These are phyloP conservation scores for Pelagia noctiluca DNA, from an alignment of 30 jellyfish, hydroid and myxozoan genomes.

Conservation along the genomic window DNA sequence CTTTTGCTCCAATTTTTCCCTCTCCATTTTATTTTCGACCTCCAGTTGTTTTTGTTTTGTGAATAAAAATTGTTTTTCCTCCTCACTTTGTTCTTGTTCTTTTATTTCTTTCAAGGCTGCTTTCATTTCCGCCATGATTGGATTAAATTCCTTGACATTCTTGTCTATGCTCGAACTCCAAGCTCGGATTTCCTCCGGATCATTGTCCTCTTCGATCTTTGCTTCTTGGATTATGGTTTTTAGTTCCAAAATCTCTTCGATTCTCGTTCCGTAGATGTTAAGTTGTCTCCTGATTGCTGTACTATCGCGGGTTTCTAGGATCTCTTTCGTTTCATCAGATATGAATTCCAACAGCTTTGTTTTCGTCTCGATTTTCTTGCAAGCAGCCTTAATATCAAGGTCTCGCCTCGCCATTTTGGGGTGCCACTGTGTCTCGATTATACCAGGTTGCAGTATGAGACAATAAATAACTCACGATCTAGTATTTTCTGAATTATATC, in stretches of 20 bases:
- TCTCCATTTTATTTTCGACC: not conserved
- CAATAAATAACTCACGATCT: not conserved
- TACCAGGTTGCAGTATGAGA: not conserved
- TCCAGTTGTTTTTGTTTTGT: not conserved
- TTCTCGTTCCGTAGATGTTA: conserved; percentile 38
- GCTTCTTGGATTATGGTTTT: conserved; percentile 35
- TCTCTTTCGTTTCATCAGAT: conserved; percentile 40
- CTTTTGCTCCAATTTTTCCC: not conserved
- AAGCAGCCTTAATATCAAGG: conserved; percentile 14
- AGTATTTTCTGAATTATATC: too few species aligned
- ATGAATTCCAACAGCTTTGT: conserved; percentile 30
- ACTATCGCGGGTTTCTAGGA: not conserved
- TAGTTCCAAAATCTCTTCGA: conserved; percentile 32
- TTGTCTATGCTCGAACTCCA: conserved; percentile 39
- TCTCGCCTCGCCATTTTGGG: conserved; percentile 43
- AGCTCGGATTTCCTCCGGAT: conserved; percentile 46
- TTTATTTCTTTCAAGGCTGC: not conserved
- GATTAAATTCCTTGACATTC: conserved; percentile 22
- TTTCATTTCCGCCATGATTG: conserved; percentile 2
- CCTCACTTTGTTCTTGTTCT: not conserved
- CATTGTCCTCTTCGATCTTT: conserved; percentile 50
- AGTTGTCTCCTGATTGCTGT: conserved; percentile 51
- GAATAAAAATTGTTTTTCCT: not conserved
- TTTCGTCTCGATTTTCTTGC: conserved; percentile 56
- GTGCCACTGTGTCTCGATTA: conserved; percentile 34